phyloP scores from a whole-genome alignment of 2,888 invertebrate species.

The Lepidocyrtoides sp. region DNA sequence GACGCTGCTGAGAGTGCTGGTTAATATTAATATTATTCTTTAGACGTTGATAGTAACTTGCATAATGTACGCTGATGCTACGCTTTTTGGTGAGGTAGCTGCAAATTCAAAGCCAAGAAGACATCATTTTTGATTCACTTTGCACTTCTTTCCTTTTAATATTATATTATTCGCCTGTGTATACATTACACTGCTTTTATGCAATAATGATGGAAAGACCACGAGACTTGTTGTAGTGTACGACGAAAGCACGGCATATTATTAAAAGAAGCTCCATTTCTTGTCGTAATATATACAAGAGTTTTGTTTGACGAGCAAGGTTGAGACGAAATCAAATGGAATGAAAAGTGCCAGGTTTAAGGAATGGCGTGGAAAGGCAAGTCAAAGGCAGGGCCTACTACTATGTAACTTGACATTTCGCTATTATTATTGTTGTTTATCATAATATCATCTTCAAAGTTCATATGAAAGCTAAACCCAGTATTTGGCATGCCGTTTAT shows the following conservation, averaged over 20 bases:
- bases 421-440: constrained; percentile 39
- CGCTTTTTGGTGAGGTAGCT: neutral
- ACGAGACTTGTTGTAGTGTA: neutral
- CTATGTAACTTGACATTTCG: constrained; percentile 34
- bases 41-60: neutral
- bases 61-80: neutral
- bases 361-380: neutral
- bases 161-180: neutral
- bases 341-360: constrained; percentile 15
- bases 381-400: neutral
- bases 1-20: neutral
- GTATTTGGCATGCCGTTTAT: constrained; percentile 12
- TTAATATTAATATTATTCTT: too few relatives aligned
- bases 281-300: too few relatives aligned
- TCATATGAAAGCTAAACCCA: neutral
- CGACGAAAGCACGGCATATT: too few relatives aligned
- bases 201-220: neutral
- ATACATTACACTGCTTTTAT: constrained; percentile 6
- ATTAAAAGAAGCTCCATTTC: too few relatives aligned
- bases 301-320: too few relatives aligned
- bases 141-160: constrained; percentile 5
- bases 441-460: constrained; percentile 3
- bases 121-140: constrained; percentile 32
- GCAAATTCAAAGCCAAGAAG: neutral
- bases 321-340: constrained; percentile 3